phyloP scores from a whole-genome alignment of 2,113 vertebrate species.

The Clarias macrocephalus region DNA sequence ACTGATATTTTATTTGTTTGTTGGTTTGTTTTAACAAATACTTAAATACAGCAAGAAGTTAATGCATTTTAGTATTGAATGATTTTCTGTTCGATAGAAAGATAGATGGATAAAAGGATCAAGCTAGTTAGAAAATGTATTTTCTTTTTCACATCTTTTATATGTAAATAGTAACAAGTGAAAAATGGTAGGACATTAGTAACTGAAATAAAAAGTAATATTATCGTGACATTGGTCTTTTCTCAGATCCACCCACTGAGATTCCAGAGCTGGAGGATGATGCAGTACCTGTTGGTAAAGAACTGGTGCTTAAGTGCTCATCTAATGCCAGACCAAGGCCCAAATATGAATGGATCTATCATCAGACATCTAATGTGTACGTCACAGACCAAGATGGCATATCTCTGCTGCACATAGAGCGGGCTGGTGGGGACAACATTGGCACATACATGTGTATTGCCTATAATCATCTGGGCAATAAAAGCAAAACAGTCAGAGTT shows the following conservation, averaged over 20 bases:
- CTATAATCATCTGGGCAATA: slow-evolving; percentile 17
- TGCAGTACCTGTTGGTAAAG: neutral
- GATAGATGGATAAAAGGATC: neutral
- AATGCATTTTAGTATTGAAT: neutral
- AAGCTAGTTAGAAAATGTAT: no score
- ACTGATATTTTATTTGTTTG: neutral
- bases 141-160: neutral
- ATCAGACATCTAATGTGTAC: neutral
- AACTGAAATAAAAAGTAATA: neutral
- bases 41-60: neutral
- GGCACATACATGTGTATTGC: slow-evolving; percentile 56
- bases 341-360: slow-evolving; percentile 41
- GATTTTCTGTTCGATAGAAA: neutral
- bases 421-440: slow-evolving; percentile 7
- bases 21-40: neutral
- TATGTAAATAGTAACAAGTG: neutral
- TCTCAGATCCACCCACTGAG: slow-evolving; percentile 33
- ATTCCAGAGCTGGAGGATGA: slow-evolving; percentile 21
- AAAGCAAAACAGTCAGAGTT: slow-evolving; percentile 10
- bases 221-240: slow-evolving; percentile 6
- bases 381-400: neutral
- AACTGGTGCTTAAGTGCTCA: slow-evolving; percentile 55
- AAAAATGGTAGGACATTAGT: neutral
- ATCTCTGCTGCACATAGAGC: slow-evolving; percentile 28
- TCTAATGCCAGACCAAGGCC: slow-evolving; percentile 49